Base-by-base conservation (phyloP, 1,140 invertebrate genomes). In the Belonocnema kinseyi region DNA sequence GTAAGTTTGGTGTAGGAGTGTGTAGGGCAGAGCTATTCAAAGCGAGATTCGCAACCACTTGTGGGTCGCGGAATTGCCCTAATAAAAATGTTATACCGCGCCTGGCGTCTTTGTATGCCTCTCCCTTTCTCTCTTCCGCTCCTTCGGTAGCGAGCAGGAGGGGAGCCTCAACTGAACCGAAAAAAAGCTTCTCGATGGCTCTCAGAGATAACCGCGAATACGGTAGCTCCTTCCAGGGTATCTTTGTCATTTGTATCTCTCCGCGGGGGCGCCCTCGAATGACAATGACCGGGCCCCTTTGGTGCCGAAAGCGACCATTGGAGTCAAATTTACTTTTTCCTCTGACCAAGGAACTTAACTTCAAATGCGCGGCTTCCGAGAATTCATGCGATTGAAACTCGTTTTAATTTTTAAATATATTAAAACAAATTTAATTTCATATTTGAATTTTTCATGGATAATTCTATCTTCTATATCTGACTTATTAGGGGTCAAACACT, bases 201-300 rank as follows among this genome's bases (percentile, higher is more conserved):
- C 76, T 83, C 76, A 72, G 50, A 83, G 88, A 89, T 88, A 88
- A 81, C 75, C 73, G 81, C 74, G 83, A 85, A 88, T 86, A 88
- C 88, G 81, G 89, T 90, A 91, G 88, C 86, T n/a, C 58, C 19
- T 72, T 52, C 66, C 53, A 77, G 82, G 82, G 71, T 80, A 89
- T 89, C 88, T 84, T 87, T 83, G 87, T 89, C 87, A 89, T 90
- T 90, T 88, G 84, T 89, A 89, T 89, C 85, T 89, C 85, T 86
- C 85, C 46, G 78, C 87, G 85, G 86, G 87, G 84, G 86, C 86
- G 83, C 84, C 83, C 82, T 75, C 74, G 77, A 80, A 88, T 81
- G 87, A 88, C 85, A 86, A 87, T 86, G 85, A 82, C 80, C 13
- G 17, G 26, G 53, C 33, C 75, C 61, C 74, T 77, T 53, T 51